phyloP scores from a whole-genome alignment of 2,888 invertebrate genomes.

The Meghimatium bilineatum region DNA sequence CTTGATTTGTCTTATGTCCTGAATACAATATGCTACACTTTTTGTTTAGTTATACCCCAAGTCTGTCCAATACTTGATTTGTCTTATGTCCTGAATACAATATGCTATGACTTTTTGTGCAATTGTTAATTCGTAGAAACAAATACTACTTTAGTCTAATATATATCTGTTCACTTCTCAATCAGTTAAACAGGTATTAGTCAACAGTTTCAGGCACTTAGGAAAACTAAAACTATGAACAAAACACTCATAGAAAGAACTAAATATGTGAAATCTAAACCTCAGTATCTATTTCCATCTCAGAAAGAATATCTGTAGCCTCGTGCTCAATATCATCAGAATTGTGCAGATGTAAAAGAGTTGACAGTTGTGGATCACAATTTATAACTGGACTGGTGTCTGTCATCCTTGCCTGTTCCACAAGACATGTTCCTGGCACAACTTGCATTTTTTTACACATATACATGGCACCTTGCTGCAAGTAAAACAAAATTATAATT shows the following conservation, averaged over 20 bases:
- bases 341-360: neutral
- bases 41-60: too few relatives aligned
- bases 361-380: neutral
- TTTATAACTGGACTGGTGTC: neutral
- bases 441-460: conserved; percentile 1
- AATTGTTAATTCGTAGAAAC: too few relatives aligned
- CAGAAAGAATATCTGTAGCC: neutral
- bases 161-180: too few relatives aligned
- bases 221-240: neutral
- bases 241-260: neutral
- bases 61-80: too few relatives aligned
- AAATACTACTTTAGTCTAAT: too few relatives aligned
- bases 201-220: too few relatives aligned
- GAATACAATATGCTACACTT: too few relatives aligned
- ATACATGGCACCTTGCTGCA: conserved; percentile 6
- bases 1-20: too few relatives aligned
- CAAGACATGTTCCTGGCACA: neutral
- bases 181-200: too few relatives aligned
- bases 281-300: conserved; percentile 19
- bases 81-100: too few relatives aligned
- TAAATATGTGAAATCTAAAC: conserved; percentile 1
- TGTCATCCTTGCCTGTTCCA: neutral
- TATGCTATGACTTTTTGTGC: too few relatives aligned
- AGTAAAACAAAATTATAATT: neutral
- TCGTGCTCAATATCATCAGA: neutral